Percentiles rank a stretch among this genome's conserved stretches.
Conservation (phyloP, 1,140 invertebrate genomes). For the Choristoneura fumiferana region DNA sequence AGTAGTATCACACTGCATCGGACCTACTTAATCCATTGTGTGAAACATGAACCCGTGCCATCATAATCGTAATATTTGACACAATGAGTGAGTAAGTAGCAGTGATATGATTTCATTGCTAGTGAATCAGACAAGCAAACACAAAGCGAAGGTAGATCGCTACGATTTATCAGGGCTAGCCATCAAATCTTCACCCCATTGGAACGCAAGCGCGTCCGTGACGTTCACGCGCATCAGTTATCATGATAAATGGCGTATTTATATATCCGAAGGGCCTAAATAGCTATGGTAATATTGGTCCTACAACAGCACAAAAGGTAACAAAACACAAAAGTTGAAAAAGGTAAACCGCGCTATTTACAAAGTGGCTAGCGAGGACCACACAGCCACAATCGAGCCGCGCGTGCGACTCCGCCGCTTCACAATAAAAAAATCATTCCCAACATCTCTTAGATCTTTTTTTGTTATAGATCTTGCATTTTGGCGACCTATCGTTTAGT, state of each 20-base stretch:
- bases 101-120: constrained; percentile 7
- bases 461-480: constrained; percentile 76
- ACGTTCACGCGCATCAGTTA: constrained; percentile 71
- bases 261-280: constrained; percentile 77
- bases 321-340: constrained; percentile 79
- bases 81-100: constrained; percentile 17
- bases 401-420: constrained; percentile 72
- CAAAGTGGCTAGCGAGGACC: constrained; percentile 77
- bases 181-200: constrained; percentile 70
- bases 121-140: constrained; percentile 35
- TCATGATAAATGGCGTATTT: constrained; percentile 78
- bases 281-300: constrained; percentile 78
- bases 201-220: constrained; percentile 51
- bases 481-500: constrained; percentile 40
- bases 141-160: constrained; percentile 65
- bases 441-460: constrained; percentile 67
- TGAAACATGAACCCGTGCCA: neutral
- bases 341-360: constrained; percentile 79
- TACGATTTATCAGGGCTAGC: constrained; percentile 60
- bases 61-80: neutral
- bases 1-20: no score
- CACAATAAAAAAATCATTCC: constrained; percentile 69
- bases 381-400: constrained; percentile 77
- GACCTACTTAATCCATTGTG: neutral
- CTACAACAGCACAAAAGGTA: constrained; percentile 78